These are phyloP conservation scores for Axis porcinus DNA, from an alignment of 2,113 vertebrate species.

Conservation along the genomic window DNA sequence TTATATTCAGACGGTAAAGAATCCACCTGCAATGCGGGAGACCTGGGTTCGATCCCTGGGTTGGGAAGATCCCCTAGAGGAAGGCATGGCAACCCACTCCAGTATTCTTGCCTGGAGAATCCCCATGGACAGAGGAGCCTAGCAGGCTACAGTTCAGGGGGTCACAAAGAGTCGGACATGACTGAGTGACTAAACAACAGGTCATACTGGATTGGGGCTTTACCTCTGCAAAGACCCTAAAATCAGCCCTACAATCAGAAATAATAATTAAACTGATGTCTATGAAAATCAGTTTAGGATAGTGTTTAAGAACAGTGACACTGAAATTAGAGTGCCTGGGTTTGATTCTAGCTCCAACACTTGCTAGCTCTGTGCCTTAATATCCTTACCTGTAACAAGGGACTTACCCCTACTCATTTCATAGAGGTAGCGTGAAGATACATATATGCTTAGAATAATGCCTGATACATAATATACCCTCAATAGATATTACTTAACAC, in stretches of 20 bases:
- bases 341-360: background rate
- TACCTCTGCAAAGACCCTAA: background rate
- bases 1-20: background rate
- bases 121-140: background rate
- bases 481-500: background rate
- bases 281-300: background rate
- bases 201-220: background rate
- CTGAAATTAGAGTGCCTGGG: background rate
- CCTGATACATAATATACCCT: background rate
- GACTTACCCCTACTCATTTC: background rate
- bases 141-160: background rate
- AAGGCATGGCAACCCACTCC: background rate
- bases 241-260: background rate
- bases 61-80: background rate
- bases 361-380: background rate
- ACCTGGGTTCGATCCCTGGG: background rate
- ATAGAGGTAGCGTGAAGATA: background rate
- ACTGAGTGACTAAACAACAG: background rate
- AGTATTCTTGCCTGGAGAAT: background rate
- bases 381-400: background rate
- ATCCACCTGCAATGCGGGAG: background rate
- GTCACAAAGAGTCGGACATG: rapidly evolving
- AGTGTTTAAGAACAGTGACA: background rate
- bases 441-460: background rate
- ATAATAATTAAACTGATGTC: background rate